Conservation (phyloP, 2,888 invertebrate genomes). For the Hedya salicella region DNA sequence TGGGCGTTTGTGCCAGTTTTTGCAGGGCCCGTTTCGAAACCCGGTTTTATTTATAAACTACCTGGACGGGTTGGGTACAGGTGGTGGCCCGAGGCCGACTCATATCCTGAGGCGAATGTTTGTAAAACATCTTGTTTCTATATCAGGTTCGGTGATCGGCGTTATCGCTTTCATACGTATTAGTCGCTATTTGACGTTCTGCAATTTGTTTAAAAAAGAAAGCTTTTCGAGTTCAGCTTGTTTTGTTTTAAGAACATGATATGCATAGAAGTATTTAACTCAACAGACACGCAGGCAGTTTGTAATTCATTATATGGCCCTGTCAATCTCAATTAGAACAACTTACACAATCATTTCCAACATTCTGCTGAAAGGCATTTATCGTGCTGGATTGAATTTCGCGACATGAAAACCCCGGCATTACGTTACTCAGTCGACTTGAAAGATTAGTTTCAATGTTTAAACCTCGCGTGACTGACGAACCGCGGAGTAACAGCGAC, state of each 20-base stretch:
- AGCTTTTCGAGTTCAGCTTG: too few relatives aligned
- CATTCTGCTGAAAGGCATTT: conserved; percentile 30
- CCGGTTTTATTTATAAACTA: conserved; percentile 41
- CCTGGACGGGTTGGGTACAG: conserved; percentile 53
- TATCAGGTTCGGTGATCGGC: conserved; percentile 46
- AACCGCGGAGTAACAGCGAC: conserved; percentile 55
- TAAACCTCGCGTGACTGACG: conserved; percentile 47
- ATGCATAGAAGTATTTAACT: neutral
- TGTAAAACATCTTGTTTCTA: conserved; percentile 44
- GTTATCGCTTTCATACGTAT: conserved; percentile 28
- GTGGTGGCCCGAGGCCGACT: conserved; percentile 58
- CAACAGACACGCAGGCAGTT: conserved; percentile 5
- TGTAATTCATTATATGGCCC: conserved; percentile 6
- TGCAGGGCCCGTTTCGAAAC: conserved; percentile 32
- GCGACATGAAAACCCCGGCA: conserved; percentile 37
- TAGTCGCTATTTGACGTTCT: neutral
- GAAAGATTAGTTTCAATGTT: conserved; percentile 41
- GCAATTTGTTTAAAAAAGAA: neutral
- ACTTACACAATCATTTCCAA: conserved; percentile 24
- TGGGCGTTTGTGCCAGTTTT: conserved; percentile 32
- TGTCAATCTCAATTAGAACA: conserved; percentile 17
- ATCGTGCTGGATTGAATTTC: conserved; percentile 31
- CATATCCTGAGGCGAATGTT: conserved; percentile 50
- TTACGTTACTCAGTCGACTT: conserved; percentile 31
- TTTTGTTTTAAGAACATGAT: neutral